Conservation (phyloP, 2,888 invertebrate species). For the Pimpla rufipes region DNA sequence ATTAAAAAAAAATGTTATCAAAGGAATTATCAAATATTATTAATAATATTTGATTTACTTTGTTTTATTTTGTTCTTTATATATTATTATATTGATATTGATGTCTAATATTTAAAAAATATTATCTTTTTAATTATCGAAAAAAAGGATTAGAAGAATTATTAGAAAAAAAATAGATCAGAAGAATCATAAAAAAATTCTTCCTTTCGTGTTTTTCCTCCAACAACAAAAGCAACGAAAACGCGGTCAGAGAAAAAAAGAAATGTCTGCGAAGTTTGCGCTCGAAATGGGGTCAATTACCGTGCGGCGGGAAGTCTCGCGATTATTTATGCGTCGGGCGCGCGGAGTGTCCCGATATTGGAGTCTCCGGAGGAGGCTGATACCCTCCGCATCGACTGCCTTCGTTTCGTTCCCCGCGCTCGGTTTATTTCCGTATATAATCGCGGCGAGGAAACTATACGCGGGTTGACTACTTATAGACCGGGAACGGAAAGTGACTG, state of each 20-base stretch:
- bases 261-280: background rate
- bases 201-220: background rate
- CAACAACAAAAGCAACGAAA: background rate
- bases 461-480: conserved; percentile 34
- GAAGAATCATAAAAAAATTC: no score
- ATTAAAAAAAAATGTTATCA: no score
- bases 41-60: no score
- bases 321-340: background rate
- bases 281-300: background rate
- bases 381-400: conserved; percentile 20
- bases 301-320: background rate
- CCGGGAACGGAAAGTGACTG: conserved; percentile 37
- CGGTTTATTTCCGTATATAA: conserved; percentile 56
- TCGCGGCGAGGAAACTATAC: conserved; percentile 26
- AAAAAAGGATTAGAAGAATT: no score
- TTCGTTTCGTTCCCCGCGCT: no score
- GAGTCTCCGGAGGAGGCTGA: conserved; percentile 22
- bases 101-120: no score
- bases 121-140: no score
- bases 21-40: no score
- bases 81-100: no score
- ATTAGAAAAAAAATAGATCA: no score
- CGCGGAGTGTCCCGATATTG: background rate
- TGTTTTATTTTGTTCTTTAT: no score
- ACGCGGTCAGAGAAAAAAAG: background rate